A percentile compares a stretch with the other conserved stretches of the same genome.
Evolutionary conservation across 2,113 vertebrate species (phyloP).

Genomic region (Halichoeres trimaculatus): DNA sequence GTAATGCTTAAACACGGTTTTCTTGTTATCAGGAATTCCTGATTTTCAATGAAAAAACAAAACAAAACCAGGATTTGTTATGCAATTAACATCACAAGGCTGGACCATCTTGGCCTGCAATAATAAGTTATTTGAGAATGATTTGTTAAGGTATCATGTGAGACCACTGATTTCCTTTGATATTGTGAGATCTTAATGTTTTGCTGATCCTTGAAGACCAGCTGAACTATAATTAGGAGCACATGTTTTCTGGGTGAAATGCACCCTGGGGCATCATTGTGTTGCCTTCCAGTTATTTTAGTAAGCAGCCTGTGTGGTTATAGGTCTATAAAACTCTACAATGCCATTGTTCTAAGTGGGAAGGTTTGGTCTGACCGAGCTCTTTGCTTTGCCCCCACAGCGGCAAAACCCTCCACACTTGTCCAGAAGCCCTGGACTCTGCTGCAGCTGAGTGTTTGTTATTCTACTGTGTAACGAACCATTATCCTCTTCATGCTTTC

Average conservation of each 20-base stretch:
- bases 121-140: slow-evolving; percentile 8
- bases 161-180: slow-evolving; percentile 22
- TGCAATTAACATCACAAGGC: background rate
- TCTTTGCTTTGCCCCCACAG: slow-evolving; percentile 21
- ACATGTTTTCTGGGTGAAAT: slow-evolving; percentile 18
- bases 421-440: background rate
- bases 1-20: background rate
- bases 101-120: background rate
- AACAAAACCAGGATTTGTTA: background rate
- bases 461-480: slow-evolving; percentile 8
- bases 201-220: background rate
- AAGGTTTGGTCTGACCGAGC: slow-evolving; percentile 33
- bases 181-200: slow-evolving; percentile 4
- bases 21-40: background rate
- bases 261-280: background rate
- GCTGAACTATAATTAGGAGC: background rate
- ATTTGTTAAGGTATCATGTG: slow-evolving; percentile 18
- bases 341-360: slow-evolving; percentile 44
- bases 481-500: slow-evolving; percentile 12
- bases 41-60: background rate
- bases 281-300: slow-evolving; percentile 34
- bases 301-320: slow-evolving; percentile 35
- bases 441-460: slow-evolving; percentile 6
- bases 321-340: slow-evolving; percentile 23
- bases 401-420: background rate